Evolutionary conservation across 1,140 invertebrate genomes (phyloP).

Genomic region (Schmidtea mediterranea): DNA sequence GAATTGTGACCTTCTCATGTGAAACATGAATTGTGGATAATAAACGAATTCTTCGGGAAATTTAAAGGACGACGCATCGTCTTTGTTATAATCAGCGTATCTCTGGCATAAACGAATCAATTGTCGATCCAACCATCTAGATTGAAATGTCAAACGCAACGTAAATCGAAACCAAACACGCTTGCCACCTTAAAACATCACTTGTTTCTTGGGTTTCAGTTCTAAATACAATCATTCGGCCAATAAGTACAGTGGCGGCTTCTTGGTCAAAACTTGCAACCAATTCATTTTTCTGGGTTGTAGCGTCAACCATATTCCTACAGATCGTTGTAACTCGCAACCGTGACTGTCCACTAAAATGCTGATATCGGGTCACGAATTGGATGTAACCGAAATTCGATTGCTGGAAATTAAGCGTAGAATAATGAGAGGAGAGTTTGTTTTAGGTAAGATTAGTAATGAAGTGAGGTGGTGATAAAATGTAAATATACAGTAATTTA

Average conservation of each 20-base stretch:
- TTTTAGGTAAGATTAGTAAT: no score
- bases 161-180: no score
- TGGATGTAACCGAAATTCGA: conserved; percentile 57
- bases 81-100: conserved; percentile 70
- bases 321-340: conserved; percentile 84
- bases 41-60: conserved; percentile 81
- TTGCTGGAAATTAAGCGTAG: no score
- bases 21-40: conserved; percentile 99
- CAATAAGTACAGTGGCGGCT: conserved; percentile 82
- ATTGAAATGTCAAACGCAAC: conserved; percentile 45
- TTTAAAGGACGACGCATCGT: conserved; percentile 80
- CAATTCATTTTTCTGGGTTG: conserved; percentile 32
- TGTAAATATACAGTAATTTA: no score
- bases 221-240: conserved; percentile 70
- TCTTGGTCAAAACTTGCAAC: conserved; percentile 71
- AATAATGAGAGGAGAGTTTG: no score
- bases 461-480: no score
- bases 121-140: conserved; percentile 70
- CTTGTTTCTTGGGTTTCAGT: conserved; percentile 60
- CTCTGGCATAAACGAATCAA: conserved; percentile 4
- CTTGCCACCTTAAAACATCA: conserved; percentile 87
- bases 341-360: conserved; percentile 71
- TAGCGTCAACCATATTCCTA: conserved; percentile 47
- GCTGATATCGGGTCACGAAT: conserved; percentile 92
- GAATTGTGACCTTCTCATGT: conserved; percentile 84